Conservation (phyloP, 2,113 vertebrate genomes). For the Tachysurus fulvidraco region DNA sequence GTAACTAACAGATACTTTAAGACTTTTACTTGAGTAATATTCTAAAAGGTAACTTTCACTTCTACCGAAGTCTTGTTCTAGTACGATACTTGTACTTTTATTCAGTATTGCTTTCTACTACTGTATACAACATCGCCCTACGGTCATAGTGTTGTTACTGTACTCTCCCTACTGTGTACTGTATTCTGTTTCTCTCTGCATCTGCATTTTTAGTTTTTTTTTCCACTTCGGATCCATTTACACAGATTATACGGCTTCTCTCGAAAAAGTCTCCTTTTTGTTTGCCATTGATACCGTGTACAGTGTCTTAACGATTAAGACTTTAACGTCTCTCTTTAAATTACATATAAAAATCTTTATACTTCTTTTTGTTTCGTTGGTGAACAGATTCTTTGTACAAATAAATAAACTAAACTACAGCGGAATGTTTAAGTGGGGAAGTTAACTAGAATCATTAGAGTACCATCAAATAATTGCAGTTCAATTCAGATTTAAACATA, state of each 20-base stretch:
- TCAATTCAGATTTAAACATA: background rate
- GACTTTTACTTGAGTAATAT: no score
- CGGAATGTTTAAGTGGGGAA: background rate
- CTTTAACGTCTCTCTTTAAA: background rate
- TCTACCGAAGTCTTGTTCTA: no score
- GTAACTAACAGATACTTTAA: no score
- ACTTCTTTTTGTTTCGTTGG: background rate
- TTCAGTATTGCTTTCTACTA: no score
- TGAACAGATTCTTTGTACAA: background rate
- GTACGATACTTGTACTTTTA: no score
- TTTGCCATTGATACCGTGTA: background rate
- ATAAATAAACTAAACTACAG: background rate
- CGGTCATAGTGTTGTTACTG: background rate
- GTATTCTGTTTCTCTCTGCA: background rate
- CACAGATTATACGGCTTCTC: background rate
- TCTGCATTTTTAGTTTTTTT: background rate
- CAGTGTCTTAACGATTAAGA: background rate
- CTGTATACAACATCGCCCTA: no score
- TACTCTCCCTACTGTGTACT: background rate
- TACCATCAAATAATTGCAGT: background rate
- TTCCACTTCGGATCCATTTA: background rate
- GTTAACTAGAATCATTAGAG: background rate
- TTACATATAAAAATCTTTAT: background rate
- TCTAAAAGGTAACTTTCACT: no score
- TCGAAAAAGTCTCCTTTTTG: background rate